phyloP scores from a whole-genome alignment of 2,797 vertebrate species.

The Sorex maritimensis region DNA sequence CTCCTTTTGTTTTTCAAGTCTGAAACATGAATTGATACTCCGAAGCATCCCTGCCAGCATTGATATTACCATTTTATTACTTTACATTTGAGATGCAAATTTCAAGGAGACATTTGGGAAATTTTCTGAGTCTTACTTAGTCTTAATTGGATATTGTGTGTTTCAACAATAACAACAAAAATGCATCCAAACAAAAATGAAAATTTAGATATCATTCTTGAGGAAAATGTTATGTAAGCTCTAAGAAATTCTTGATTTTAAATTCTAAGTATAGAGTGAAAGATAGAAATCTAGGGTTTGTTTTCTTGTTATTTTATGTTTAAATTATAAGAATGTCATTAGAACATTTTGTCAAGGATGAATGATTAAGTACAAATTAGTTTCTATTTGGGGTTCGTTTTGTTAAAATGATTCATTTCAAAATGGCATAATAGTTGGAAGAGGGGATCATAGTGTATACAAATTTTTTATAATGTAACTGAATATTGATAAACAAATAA shows the following conservation, averaged over 20 bases:
- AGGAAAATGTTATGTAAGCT: neutral
- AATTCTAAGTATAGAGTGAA: neutral
- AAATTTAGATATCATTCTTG: neutral
- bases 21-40: constrained; percentile 13
- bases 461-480: constrained; percentile 32
- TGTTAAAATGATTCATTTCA: neutral
- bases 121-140: constrained; percentile 12
- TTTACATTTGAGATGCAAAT: constrained; percentile 42
- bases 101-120: constrained; percentile 18
- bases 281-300: neutral
- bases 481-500: neutral
- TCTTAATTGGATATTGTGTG: neutral
- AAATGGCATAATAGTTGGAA: neutral
- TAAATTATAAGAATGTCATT: neutral
- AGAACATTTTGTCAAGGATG: neutral
- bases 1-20: neutral
- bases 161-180: constrained; percentile 25
- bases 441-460: neutral
- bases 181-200: neutral
- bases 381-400: constrained; percentile 33
- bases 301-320: constrained; percentile 7
- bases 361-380: neutral
- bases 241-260: constrained; percentile 34
- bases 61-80: neutral
- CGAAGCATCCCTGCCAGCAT: neutral